These are phyloP conservation scores for Daboia siamensis DNA, from an alignment of 2,113 vertebrate species.

Conservation along the genomic window DNA sequence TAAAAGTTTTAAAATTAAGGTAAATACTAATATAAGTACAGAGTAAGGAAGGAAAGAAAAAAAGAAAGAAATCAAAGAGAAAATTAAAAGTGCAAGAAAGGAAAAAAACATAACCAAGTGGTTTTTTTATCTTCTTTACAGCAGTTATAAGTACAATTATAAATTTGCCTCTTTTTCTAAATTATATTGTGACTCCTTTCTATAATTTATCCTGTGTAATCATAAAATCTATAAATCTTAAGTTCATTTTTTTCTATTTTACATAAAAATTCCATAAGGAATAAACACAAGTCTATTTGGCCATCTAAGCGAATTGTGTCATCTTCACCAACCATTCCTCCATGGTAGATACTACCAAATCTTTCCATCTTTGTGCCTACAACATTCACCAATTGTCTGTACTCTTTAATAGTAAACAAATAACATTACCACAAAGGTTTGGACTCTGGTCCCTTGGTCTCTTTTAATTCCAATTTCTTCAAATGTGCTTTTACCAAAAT, in stretches of 20 bases:
- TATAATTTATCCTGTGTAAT: too few relatives aligned
- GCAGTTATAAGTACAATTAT: too few relatives aligned
- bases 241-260: too few relatives aligned
- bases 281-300: not conserved
- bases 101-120: too few relatives aligned
- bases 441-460: not conserved
- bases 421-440: not conserved
- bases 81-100: too few relatives aligned
- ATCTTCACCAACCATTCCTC: not conserved
- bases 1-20: not conserved
- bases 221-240: too few relatives aligned
- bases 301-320: not conserved
- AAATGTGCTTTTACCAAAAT: not conserved
- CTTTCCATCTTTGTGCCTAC: not conserved
- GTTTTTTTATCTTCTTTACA: too few relatives aligned
- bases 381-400: not conserved
- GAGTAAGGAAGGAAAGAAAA: too few relatives aligned
- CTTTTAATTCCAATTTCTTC: not conserved
- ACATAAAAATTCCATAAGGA: not conserved
- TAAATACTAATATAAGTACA: not conserved
- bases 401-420: not conserved
- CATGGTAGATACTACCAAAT: not conserved
- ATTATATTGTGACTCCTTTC: too few relatives aligned
- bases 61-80: too few relatives aligned
- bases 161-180: too few relatives aligned